phyloP scores from a whole-genome alignment of 1,140 invertebrate species.

The Sinella curviseta region DNA sequence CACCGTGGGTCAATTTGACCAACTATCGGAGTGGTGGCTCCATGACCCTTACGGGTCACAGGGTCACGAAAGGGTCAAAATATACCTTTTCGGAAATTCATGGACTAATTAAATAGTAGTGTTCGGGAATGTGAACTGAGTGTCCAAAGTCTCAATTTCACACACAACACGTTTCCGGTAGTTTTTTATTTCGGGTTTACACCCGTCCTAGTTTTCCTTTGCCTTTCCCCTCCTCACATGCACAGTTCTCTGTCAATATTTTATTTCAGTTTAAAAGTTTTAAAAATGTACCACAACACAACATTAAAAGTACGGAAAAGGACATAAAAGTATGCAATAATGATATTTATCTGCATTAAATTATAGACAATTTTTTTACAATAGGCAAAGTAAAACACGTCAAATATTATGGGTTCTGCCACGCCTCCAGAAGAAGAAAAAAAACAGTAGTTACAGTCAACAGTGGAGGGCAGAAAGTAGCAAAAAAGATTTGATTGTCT shows the following conservation, averaged over 20 bases:
- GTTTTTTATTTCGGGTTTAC: too few relatives aligned
- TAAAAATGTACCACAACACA: too few relatives aligned
- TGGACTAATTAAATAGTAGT: too few relatives aligned
- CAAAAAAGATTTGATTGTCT: background rate
- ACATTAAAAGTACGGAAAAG: background rate
- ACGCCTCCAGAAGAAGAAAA: background rate
- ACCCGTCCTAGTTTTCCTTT: too few relatives aligned
- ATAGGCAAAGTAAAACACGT: background rate
- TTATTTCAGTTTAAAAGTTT: background rate
- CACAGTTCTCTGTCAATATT: background rate
- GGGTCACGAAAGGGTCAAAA: too few relatives aligned
- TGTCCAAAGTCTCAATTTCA: too few relatives aligned
- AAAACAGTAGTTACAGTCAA: background rate
- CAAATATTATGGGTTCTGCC: background rate
- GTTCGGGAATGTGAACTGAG: too few relatives aligned
- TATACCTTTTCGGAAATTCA: too few relatives aligned
- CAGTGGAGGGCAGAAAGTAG: background rate
- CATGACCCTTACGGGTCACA: too few relatives aligned
- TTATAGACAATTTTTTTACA: background rate
- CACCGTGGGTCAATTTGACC: too few relatives aligned
- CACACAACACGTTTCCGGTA: too few relatives aligned
- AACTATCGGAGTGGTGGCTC: too few relatives aligned
- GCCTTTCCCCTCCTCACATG: background rate
- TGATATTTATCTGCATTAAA: background rate
- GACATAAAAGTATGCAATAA: background rate